A percentile compares a stretch with the other conserved stretches of the same genome.
Evolutionary conservation across 2,888 invertebrate species (phyloP).

Genomic region (Frankliniella fusca): DNA sequence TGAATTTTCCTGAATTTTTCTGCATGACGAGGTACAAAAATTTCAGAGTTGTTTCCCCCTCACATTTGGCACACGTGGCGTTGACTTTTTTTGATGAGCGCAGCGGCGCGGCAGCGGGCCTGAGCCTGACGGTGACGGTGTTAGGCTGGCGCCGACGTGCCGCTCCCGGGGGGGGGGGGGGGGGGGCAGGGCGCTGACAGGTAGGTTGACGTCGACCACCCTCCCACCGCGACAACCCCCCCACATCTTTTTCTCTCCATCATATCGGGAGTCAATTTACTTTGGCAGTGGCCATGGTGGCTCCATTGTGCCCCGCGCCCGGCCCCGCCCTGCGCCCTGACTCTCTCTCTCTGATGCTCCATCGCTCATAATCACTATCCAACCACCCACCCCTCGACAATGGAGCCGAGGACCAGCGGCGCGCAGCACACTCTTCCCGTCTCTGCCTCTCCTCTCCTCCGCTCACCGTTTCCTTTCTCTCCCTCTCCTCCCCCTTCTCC

Average conservation of each 20-base stretch:
- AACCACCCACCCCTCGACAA: background rate
- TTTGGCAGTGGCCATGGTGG: background rate
- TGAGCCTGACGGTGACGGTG: too few relatives aligned
- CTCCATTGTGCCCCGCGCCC: background rate
- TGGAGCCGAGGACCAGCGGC: too few relatives aligned
- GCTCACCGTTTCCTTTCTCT: background rate
- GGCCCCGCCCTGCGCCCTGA: background rate
- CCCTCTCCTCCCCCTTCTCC: background rate
- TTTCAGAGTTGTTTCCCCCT: too few relatives aligned
- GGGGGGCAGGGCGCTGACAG: background rate
- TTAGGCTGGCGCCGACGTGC: too few relatives aligned
- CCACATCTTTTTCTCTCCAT: too few relatives aligned
- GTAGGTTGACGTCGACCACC: background rate
- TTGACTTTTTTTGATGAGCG: too few relatives aligned
- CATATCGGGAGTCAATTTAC: background rate
- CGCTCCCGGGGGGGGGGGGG: background rate
- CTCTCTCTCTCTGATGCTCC: background rate
- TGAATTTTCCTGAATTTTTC: too few relatives aligned
- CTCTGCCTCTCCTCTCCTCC: background rate
- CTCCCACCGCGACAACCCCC: too few relatives aligned
- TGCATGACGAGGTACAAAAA: too few relatives aligned
- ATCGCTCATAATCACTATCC: constrained; percentile 24
- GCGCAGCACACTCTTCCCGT: too few relatives aligned
- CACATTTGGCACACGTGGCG: too few relatives aligned
- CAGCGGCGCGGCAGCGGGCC: too few relatives aligned